These are phyloP conservation scores for Puntigrus tetrazona DNA, from an alignment of 2,113 vertebrate species.

Conservation along the genomic window DNA sequence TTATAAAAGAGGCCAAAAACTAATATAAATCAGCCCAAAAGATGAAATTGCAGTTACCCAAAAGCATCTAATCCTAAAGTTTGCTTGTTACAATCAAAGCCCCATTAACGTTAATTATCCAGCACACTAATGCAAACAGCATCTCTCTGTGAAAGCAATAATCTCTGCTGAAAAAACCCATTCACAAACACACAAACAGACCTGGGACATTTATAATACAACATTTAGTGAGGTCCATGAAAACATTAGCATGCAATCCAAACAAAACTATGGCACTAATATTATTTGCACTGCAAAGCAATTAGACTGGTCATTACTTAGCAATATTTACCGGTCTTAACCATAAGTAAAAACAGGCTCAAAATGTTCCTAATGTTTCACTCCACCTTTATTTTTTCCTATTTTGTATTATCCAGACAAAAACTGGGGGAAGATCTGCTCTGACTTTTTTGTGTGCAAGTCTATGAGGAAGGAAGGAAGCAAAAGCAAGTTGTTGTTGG, in stretches of 20 bases:
- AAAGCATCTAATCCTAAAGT: conserved; percentile 14
- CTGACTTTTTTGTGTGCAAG: neutral
- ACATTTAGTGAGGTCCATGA: conserved; percentile 13
- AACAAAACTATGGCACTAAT: conserved; percentile 13
- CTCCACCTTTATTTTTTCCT: neutral
- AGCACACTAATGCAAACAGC: conserved; percentile 1
- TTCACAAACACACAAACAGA: conserved; percentile 32
- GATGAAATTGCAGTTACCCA: neutral
- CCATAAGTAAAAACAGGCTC: neutral
- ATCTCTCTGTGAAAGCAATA: conserved; percentile 12
- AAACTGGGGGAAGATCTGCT: neutral
- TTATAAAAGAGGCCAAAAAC: neutral
- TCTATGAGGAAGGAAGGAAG: neutral
- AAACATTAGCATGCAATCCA: neutral
- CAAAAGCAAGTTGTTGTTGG: neutral
- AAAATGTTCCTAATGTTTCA: neutral
- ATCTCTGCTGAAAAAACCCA: conserved; percentile 20
- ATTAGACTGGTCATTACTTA: conserved; percentile 29
- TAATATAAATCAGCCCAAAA: neutral
- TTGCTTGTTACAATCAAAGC: neutral
- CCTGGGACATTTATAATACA: conserved; percentile 1
- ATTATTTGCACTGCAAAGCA: neutral
- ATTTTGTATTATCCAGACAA: neutral
- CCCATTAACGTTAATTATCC: conserved; percentile 9
- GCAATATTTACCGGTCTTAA: neutral